A percentile compares a stretch with the other conserved stretches of the same genome.
These are phyloP conservation scores for Drosophila subobscura DNA, from an alignment of 1,140 invertebrate genomes.

Conservation along the genomic window DNA sequence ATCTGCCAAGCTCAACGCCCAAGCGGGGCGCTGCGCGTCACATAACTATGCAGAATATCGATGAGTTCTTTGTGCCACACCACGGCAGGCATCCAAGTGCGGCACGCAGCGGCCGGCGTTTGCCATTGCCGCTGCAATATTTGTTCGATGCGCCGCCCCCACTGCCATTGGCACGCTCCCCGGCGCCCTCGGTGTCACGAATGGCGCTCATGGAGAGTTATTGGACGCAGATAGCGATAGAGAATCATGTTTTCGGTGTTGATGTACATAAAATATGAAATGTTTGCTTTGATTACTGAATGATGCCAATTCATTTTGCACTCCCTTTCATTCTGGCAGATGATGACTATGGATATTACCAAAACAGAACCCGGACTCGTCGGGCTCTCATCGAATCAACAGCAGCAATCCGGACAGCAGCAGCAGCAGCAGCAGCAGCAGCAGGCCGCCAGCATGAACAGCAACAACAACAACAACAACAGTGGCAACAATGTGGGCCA, in stretches of 20 bases:
- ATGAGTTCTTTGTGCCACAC: conserved; percentile 49
- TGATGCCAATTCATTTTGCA: too few relatives aligned
- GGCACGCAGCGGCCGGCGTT: neutral
- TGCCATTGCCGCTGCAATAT: too few relatives aligned
- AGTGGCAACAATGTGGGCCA: conserved; percentile 21
- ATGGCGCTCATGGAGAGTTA: neutral
- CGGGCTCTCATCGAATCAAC: conserved; percentile 79
- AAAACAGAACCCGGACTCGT: conserved; percentile 85
- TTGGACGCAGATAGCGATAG: conserved; percentile 7
- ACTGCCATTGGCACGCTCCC: too few relatives aligned
- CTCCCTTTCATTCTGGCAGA: conserved; percentile 53
- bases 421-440: conserved; percentile 55
- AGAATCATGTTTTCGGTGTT: too few relatives aligned
- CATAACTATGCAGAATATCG: conserved; percentile 14
- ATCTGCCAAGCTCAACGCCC: neutral
- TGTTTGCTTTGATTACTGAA: too few relatives aligned
- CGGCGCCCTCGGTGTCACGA: too few relatives aligned
- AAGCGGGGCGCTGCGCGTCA: neutral
- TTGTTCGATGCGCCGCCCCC: too few relatives aligned
- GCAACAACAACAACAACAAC: conserved; percentile 60
- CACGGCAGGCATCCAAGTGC: neutral
- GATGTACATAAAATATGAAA: too few relatives aligned
- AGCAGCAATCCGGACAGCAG: conserved; percentile 54
- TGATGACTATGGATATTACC: conserved; percentile 90
- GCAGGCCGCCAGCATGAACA: conserved; percentile 80